A percentile compares a stretch with the other conserved stretches of the same genome.
Evolutionary conservation across 1,140 invertebrate genomes (phyloP).

Genomic region (Diachasmimorpha longicaudata): DNA sequence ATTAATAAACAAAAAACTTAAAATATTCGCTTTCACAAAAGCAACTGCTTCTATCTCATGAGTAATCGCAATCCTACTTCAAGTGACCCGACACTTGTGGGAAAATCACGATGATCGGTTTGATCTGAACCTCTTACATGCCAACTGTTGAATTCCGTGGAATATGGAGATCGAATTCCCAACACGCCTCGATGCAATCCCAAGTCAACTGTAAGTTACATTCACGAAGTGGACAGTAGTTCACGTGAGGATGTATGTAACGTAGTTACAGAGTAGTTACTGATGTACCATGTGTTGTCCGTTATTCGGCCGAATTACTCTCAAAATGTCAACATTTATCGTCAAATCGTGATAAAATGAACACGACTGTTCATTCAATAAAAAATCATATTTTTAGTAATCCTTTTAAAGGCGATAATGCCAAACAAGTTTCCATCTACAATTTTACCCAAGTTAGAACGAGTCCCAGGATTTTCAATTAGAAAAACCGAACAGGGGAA

Average conservation of each 20-base stretch:
- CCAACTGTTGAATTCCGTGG: neutral
- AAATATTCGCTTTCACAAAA: slow-evolving; percentile 46
- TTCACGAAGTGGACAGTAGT: neutral
- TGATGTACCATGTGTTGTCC: slow-evolving; percentile 4
- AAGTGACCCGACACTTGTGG: slow-evolving; percentile 1
- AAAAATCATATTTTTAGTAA: too few relatives aligned
- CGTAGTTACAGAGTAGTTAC: slow-evolving; percentile 25
- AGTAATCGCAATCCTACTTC: neutral
- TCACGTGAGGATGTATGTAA: neutral
- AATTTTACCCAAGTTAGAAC: too few relatives aligned
- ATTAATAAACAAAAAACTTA: neutral
- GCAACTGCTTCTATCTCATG: slow-evolving; percentile 8
- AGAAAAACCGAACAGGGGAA: too few relatives aligned
- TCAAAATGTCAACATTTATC: neutral
- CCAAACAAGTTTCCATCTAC: too few relatives aligned
- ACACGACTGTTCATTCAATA: too few relatives aligned
- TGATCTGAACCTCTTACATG: neutral
- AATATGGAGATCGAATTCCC: slow-evolving; percentile 14
- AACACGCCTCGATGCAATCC: neutral
- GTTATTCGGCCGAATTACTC: slow-evolving; percentile 31
- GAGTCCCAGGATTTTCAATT: too few relatives aligned
- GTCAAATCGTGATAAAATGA: neutral
- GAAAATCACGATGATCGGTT: neutral
- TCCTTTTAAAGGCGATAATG: too few relatives aligned
- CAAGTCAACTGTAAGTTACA: neutral